Evolutionary conservation across 1,140 invertebrate genomes (phyloP), one percentile per base, ranked within the genome.

Genomic region (Leucophenga varia): DNA sequence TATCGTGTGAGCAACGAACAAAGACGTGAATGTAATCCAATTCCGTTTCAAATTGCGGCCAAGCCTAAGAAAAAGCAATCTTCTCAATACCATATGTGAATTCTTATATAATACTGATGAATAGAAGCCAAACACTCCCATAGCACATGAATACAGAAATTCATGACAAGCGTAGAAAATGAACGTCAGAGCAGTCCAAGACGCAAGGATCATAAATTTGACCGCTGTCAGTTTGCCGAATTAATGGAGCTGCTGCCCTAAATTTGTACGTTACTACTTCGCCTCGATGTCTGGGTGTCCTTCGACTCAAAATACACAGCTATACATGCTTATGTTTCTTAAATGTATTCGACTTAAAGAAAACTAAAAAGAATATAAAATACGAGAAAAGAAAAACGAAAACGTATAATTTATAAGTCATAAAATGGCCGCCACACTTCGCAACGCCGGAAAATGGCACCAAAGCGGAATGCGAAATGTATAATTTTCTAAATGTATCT

Each of bases 371-470:
- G 12, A 28, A n/a, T n/a, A n/a, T n/a, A 28, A 64, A 52, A 48
- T 54, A n/a, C n/a, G n/a, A 17, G 34, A 36, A 61, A 55, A 49
- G 55, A 54, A 61, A 64, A 58, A 58, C 61, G 14, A 6, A 13
- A 64, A 64, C 67, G 56, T n/a, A 67, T 70, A 67, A 71, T 70
- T 70, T 70, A 70, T 70, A 64, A 58, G 65, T 71, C 65, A 57
- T 70, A 67, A 70, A 59, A 63, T 49, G 54, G 42, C 46, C 25
- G 56, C 41, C 39, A n/a, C 35, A 48, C 49, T 50, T 42, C 54
- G 49, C 17, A 17, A 47, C 51, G 36, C 37, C 52, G 39, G 52
- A 61, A 64, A 61, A 47, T 44, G 55, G 20, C 37, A 57, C 49
- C 49, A 57, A 52, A 55, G 31, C 44, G 49, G 52, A 58, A 67